Conservation (phyloP, 2,113 vertebrate species). For the Carassius gibelio region DNA sequence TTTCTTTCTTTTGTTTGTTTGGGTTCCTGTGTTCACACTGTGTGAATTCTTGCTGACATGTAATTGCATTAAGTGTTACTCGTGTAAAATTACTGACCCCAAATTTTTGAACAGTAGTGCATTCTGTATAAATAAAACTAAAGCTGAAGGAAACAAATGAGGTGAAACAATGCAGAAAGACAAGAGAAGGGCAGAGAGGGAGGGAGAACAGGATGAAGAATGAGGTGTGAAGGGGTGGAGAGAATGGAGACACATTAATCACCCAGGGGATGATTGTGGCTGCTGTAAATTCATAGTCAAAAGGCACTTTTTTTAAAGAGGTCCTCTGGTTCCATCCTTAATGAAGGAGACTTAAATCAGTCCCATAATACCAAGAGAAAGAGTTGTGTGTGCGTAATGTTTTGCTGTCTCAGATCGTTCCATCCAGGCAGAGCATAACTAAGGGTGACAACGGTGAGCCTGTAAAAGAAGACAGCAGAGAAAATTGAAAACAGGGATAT, state of each 20-base stretch:
- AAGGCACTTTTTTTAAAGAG: slow-evolving; percentile 25
- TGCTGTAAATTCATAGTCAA: slow-evolving; percentile 39
- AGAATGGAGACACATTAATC: slow-evolving; percentile 47
- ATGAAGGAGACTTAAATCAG: slow-evolving; percentile 5
- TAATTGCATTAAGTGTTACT: too few relatives aligned
- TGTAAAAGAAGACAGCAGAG: slow-evolving; percentile 10
- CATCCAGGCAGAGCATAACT: slow-evolving; percentile 16
- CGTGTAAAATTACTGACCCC: neutral
- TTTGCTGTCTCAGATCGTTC: neutral
- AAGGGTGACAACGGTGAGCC: slow-evolving; percentile 37
- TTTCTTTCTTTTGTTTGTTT: neutral
- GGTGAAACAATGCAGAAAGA: slow-evolving; percentile 5
- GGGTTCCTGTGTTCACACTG: neutral
- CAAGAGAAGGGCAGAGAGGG: neutral
- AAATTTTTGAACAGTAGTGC: neutral
- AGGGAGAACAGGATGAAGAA: slow-evolving; percentile 26
- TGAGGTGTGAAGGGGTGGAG: slow-evolving; percentile 23
- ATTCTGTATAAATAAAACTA: neutral
- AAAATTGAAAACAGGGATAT: slow-evolving; percentile 4
- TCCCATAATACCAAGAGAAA: too few relatives aligned
- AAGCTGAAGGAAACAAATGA: neutral
- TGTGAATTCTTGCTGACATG: slow-evolving; percentile 64
- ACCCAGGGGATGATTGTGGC: slow-evolving; percentile 28
- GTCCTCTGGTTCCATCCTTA: neutral
- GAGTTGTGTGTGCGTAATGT: slow-evolving; percentile 19